Evolutionary conservation across 2,113 vertebrate genomes (phyloP), one percentile per base, ranked within the genome.

Genomic region (Xiphias gladius): DNA sequence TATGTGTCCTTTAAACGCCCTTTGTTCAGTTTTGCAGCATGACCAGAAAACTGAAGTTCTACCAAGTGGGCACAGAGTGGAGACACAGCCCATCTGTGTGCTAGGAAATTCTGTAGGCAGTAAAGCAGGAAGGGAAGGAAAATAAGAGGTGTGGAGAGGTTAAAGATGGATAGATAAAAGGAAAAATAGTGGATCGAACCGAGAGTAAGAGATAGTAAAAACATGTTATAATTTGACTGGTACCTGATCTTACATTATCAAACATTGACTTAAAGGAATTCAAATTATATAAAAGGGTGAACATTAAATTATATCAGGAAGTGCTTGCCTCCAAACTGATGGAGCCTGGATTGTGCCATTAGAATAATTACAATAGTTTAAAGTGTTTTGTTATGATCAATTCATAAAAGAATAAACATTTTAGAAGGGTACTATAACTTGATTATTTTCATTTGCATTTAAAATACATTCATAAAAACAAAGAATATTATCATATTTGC

Each of bases 1-100:
- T 84, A 62, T 6, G 28, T 76, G 86, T 77, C 89, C 89, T 86
- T 78, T 54, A 90, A 90, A 80, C 7, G 81, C 37, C 86, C 86
- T 84, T 77, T 74, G 74, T 57, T 79, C 22, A 7, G 30, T 30
- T 80, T 37, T 70, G 48, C 79, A 65, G 73, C 17, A 65, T 65
- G 26, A 73, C 32, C 12, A 43, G 43, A n/a, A 37, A 57, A 24
- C 20, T 82, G 78, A 20, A 76, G 64, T 57, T 70, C 22, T 2
- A 17, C 0, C n/a, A 43, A 55, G 37, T 0, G 14, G 1, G 79
- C 85, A 85, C 73, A 48, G 24, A 63, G 62, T 37, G 86, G 77
- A 75, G 83, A 78, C 82, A 78, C 28, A 86, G 74, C 10, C 54
- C 46, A 20, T 7, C 4, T 37, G 52, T 73, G 54, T 39, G 62